Percentiles rank a stretch among this genome's conserved stretches.
Evolutionary conservation across 2,888 invertebrate genomes (phyloP).

Genomic region (Apamea epomidion): DNA sequence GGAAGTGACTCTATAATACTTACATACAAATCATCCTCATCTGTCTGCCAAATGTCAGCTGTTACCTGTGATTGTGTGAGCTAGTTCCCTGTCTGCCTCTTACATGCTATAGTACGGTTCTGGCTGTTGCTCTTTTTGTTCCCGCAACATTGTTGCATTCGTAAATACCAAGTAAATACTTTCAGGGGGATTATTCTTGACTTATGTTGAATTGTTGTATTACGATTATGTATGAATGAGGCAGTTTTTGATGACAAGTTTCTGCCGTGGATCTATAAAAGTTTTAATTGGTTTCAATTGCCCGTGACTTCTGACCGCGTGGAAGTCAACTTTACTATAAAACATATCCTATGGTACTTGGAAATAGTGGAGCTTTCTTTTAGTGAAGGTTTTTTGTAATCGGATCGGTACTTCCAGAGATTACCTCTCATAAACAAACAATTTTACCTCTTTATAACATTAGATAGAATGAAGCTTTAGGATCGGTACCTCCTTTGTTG

Average conservation of each 20-base stretch:
- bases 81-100: constrained; percentile 53
- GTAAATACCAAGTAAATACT: constrained; percentile 5
- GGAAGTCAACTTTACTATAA: background rate
- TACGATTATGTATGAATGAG: no score
- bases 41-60: constrained; percentile 43
- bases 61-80: constrained; percentile 58
- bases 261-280: background rate
- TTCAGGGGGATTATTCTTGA: constrained; percentile 31
- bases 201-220: background rate
- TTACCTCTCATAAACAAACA: background rate
- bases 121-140: constrained; percentile 41
- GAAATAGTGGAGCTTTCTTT: background rate
- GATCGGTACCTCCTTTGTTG: background rate
- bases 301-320: background rate
- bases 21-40: constrained; percentile 30
- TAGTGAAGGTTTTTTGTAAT: background rate
- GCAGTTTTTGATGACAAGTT: background rate
- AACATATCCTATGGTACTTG: background rate
- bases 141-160: constrained; percentile 59
- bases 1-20: constrained; percentile 10
- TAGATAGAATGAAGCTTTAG: no score
- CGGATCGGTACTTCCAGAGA: background rate
- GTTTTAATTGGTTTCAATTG: background rate
- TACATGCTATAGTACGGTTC: constrained; percentile 18
- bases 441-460: background rate